phyloP scores from a whole-genome alignment of 1,140 invertebrate genomes.

The Aphidius ervi region DNA sequence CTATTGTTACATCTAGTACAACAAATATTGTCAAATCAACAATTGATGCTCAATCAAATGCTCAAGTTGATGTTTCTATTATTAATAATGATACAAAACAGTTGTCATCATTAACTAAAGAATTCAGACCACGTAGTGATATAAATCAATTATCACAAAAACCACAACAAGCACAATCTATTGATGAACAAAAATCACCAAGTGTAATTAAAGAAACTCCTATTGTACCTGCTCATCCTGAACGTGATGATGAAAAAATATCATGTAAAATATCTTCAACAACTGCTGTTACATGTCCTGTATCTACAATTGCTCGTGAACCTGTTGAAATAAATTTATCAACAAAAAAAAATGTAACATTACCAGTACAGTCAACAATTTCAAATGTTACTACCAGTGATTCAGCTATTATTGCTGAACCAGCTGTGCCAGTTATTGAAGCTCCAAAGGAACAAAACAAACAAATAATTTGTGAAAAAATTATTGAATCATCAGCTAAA shows the following conservation, averaged over 20 bases:
- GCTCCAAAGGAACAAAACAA: constrained; percentile 29
- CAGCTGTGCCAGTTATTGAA: constrained; percentile 30
- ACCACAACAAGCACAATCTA: constrained; percentile 10
- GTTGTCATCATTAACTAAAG: constrained; percentile 30
- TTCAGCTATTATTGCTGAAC: constrained; percentile 20
- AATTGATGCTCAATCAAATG: constrained; percentile 24
- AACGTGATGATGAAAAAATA: constrained; percentile 13
- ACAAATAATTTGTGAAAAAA: constrained; percentile 36
- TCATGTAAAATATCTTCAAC: background rate
- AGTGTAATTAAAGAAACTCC: constrained; percentile 26
- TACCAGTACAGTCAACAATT: constrained; percentile 19
- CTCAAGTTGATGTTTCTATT: constrained; percentile 18
- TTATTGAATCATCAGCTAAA: constrained; percentile 26
- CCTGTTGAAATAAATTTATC: constrained; percentile 28
- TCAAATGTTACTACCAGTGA: constrained; percentile 6
- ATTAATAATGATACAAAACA: constrained; percentile 24
- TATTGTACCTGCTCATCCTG: constrained; percentile 7
- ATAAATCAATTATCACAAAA: constrained; percentile 17
- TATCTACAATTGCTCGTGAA: background rate
- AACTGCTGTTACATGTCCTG: background rate
- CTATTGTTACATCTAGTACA: constrained; percentile 26
- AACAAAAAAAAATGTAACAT: constrained; percentile 36
- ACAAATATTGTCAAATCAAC: constrained; percentile 26
- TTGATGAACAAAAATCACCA: constrained; percentile 25
- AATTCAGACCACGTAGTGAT: constrained; percentile 36